Conservation (phyloP, 2,113 vertebrate genomes). For the Pungitius pungitius region DNA sequence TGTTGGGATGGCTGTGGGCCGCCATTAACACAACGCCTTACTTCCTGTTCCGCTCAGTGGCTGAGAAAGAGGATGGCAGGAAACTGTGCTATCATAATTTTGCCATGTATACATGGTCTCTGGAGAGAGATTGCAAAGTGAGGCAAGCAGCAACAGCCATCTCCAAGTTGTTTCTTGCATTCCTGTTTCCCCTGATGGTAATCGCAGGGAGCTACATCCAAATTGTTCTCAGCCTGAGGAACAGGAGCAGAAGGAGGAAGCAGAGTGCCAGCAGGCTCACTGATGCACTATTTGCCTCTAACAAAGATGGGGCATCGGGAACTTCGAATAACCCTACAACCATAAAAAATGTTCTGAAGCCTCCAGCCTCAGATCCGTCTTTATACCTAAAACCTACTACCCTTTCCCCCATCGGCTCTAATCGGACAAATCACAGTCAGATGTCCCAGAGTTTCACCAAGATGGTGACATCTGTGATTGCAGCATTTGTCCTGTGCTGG, state of each 20-base stretch:
- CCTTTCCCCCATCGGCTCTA: neutral
- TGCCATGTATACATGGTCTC: constrained; percentile 63
- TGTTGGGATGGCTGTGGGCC: constrained; percentile 83
- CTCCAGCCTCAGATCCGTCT: neutral
- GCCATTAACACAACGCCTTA: constrained; percentile 83
- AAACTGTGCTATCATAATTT: constrained; percentile 83
- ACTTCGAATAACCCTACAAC: neutral
- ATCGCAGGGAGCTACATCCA: constrained; percentile 85
- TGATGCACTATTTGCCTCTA: constrained; percentile 7
- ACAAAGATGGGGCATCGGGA: neutral
- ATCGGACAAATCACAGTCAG: constrained; percentile 12
- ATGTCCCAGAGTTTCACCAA: constrained; percentile 85
- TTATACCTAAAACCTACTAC: neutral
- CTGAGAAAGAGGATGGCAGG: constrained; percentile 44
- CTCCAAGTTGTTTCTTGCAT: constrained; percentile 84
- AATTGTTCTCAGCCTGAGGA: constrained; percentile 81
- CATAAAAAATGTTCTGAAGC: constrained; percentile 19
- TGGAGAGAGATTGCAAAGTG: constrained; percentile 56
- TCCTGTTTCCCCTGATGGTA: constrained; percentile 83
- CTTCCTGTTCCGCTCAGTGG: constrained; percentile 84
- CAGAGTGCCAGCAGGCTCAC: constrained; percentile 33
- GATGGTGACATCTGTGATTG: constrained; percentile 86
- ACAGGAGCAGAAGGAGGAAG: constrained; percentile 76
- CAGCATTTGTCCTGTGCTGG: constrained; percentile 89
- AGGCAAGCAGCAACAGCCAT: constrained; percentile 76